These are phyloP conservation scores for Kryphioiulus occultus DNA, from an alignment of 2,888 invertebrate genomes.

Conservation along the genomic window DNA sequence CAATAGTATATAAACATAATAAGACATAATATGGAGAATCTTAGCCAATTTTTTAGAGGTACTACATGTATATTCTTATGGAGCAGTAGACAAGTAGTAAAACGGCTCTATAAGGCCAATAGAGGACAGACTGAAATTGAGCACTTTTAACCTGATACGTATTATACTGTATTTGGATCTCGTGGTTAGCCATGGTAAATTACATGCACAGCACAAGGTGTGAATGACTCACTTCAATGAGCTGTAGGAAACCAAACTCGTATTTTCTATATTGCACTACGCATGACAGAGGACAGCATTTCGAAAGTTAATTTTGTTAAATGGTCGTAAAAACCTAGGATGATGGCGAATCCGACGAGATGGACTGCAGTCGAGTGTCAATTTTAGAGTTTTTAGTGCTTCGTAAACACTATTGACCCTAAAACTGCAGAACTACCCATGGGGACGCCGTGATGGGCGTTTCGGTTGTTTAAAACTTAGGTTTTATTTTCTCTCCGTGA, in stretches of 20 bases:
- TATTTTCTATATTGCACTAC: not conserved
- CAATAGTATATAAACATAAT: too few relatives aligned
- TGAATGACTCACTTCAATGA: not conserved
- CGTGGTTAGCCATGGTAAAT: not conserved
- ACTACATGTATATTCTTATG: too few relatives aligned
- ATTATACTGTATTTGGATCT: too few relatives aligned
- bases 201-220: not conserved
- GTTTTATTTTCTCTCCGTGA: not conserved
- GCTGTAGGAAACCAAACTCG: not conserved
- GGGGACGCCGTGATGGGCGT: not conserved
- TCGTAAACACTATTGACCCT: not conserved
- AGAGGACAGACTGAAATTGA: too few relatives aligned
- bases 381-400: not conserved
- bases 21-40: too few relatives aligned
- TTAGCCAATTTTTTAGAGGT: too few relatives aligned
- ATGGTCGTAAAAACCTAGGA: not conserved
- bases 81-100: too few relatives aligned
- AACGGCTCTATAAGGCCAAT: too few relatives aligned
- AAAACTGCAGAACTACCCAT: not conserved
- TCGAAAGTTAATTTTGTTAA: slow-evolving; percentile 1
- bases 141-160: too few relatives aligned
- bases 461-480: not conserved
- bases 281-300: not conserved
- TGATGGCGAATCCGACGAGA: not conserved
- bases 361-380: not conserved